A percentile compares a stretch with the other conserved stretches of the same genome.
Evolutionary conservation across 2,888 invertebrate species (phyloP).

Genomic region (Apomyelois bistriatella): DNA sequence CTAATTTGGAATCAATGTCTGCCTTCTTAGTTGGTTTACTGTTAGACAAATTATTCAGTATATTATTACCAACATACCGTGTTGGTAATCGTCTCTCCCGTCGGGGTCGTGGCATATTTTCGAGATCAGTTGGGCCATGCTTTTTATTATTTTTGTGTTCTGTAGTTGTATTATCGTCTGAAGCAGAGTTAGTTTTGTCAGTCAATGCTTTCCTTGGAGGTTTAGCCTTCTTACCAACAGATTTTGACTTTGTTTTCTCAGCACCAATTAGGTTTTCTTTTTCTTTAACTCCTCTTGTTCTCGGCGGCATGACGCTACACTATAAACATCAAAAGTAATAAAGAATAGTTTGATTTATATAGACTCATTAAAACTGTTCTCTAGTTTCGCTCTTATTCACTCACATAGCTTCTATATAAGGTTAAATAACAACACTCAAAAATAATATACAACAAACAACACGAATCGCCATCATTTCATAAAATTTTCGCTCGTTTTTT

Average conservation of each 20-base stretch:
- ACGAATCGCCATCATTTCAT: no score
- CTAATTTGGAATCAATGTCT: not conserved
- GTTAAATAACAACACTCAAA: no score
- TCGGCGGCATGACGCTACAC: conserved; percentile 58
- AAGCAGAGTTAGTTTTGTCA: conserved; percentile 68
- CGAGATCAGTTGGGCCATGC: conserved; percentile 9
- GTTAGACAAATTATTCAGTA: conserved; percentile 38
- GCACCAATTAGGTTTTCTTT: conserved; percentile 52
- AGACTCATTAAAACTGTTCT: not conserved
- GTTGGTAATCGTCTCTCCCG: conserved; percentile 51
- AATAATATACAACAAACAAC: no score
- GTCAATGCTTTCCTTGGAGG: conserved; percentile 49
- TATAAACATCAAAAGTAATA: not conserved
- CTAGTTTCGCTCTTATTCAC: not conserved
- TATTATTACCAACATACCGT: conserved; percentile 43
- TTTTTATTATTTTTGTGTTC: conserved; percentile 32
- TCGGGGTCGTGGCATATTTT: conserved; percentile 32
- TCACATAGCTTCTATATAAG: no score
- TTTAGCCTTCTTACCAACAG: conserved; percentile 31
- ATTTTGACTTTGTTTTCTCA: conserved; percentile 33
- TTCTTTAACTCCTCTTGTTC: conserved; percentile 45
- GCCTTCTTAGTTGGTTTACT: conserved; percentile 21
- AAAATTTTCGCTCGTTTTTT: no score
- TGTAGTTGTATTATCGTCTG: conserved; percentile 53
- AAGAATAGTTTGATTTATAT: not conserved